Conservation (phyloP, 2,888 invertebrate species). For the Morpho deidamia region DNA sequence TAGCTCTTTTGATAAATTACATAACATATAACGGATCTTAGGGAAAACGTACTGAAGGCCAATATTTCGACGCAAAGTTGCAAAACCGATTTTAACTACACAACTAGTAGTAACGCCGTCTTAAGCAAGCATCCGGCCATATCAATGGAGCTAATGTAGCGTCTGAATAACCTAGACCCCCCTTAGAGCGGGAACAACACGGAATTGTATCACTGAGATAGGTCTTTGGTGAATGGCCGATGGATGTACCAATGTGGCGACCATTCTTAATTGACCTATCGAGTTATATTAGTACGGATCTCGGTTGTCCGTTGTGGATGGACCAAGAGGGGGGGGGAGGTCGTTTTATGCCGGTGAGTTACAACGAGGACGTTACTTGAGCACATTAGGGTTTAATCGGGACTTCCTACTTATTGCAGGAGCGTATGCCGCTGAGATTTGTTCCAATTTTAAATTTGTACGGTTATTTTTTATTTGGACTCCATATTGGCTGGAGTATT, state of each 20-base stretch:
- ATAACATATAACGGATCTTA: conserved; percentile 4
- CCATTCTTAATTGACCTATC: conserved; percentile 22
- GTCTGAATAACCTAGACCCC: conserved; percentile 44
- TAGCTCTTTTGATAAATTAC: neutral
- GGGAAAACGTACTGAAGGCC: conserved; percentile 9
- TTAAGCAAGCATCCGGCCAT: conserved; percentile 69
- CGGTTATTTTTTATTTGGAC: conserved; percentile 27
- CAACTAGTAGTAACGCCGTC: conserved; percentile 39
- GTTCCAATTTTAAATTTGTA: conserved; percentile 60
- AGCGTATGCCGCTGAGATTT: conserved; percentile 63
- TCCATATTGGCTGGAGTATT: neutral
- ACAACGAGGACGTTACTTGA: conserved; percentile 67
- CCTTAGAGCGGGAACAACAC: conserved; percentile 28
- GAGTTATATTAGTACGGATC: conserved; percentile 10
- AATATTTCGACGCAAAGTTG: conserved; percentile 19
- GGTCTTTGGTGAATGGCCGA: conserved; percentile 15
- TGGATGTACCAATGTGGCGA: conserved; percentile 14
- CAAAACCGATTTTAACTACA: conserved; percentile 32
- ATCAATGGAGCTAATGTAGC: conserved; percentile 69
- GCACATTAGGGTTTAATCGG: conserved; percentile 70
- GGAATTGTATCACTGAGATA: conserved; percentile 21
- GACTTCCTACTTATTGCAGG: conserved; percentile 71
- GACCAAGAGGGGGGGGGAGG: conserved; percentile 31
- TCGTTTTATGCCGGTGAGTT: conserved; percentile 42
- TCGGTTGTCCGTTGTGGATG: conserved; percentile 11